phyloP scores from a whole-genome alignment of 2,888 invertebrate species.

The Scaptomyza cyrtandrae region DNA sequence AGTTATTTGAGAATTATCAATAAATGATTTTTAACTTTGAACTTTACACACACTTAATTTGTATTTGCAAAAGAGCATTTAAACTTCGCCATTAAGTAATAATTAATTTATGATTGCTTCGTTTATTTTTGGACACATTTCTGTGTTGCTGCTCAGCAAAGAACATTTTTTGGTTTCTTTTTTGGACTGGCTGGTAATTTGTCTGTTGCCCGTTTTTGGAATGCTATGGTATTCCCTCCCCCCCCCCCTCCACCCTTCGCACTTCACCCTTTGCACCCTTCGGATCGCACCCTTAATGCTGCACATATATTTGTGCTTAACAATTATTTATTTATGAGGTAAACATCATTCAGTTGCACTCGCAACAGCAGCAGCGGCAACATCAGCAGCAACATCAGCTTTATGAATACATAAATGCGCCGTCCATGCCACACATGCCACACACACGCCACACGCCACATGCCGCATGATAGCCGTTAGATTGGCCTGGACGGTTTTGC shows the following conservation, averaged over 20 bases:
- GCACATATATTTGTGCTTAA: constrained; percentile 71
- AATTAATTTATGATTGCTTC: not conserved
- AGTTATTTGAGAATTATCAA: too few species aligned
- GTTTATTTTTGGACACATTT: constrained; percentile 4
- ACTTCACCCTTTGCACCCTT: not conserved
- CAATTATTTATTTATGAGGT: constrained; percentile 78
- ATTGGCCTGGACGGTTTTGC: constrained; percentile 71
- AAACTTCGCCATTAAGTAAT: not conserved
- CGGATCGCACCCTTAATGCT: constrained; percentile 9
- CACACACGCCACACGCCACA: constrained; percentile 38
- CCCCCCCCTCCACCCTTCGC: not conserved
- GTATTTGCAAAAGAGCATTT: not conserved
- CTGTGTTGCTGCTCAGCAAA: constrained; percentile 17
- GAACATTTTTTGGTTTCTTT: constrained; percentile 60
- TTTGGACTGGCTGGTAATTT: constrained; percentile 66
- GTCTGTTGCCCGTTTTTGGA: constrained; percentile 51
- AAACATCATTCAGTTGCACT: constrained; percentile 77
- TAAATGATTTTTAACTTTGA: too few species aligned
- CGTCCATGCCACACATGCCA: constrained; percentile 48
- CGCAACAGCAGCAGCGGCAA: constrained; percentile 38
- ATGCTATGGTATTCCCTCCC: not conserved
- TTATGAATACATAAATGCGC: constrained; percentile 75
- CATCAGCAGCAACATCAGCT: constrained; percentile 40
- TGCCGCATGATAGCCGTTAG: constrained; percentile 73
- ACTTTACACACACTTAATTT: not conserved